Base-by-base conservation (phyloP, 1,140 invertebrate species). In the Cydia pomonella region DNA sequence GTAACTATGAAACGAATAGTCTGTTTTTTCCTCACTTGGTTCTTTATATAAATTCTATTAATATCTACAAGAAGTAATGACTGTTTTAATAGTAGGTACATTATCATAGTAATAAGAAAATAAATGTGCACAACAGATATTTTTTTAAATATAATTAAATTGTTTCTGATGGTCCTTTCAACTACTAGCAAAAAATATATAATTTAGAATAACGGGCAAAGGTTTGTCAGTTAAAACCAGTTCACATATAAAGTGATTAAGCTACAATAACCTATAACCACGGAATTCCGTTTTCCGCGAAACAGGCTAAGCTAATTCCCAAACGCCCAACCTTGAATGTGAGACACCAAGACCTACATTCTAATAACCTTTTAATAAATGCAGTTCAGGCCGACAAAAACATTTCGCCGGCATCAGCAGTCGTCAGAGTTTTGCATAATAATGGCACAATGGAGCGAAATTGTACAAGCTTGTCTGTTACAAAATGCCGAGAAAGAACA, bases 311-410 rank as follows among this genome's bases (percentile, higher is more conserved):
- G 79, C 78, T 50, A 78, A 80, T 81, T 80, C 73, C 73, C 78
- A 83, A 84, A 69, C 66, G 75, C 71, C 23, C 69, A 79, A 86
- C 87, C 84, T 87, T 87, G 85, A 76, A 75, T 76, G 76, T 80
- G 80, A 84, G 73, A 80, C 77, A 81, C 41, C 62, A 74, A 80
- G 86, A 83, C 82, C 87, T 83, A 91, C 86, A 88, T 91, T 90
- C 86, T 85, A 86, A 85, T 88, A 88, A 90, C 89, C 88, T 92
- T 92, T 90, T 81, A 87, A 80, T 77, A 81, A 87, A 84, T 89
- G 81, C 85, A 79, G 82, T 82, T 82, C 82, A 82, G 80, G 76
- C 85, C 79, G 76, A 73, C 76, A 80, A 80, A 83, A 84, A 84
- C 79, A 87, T 85, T 88, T 80, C 80, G 82, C 69, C 77, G 66